Evolutionary conservation across 2,888 invertebrate species (phyloP), one percentile per base, ranked within the genome.

Genomic region (Agapostemon virescens): DNA sequence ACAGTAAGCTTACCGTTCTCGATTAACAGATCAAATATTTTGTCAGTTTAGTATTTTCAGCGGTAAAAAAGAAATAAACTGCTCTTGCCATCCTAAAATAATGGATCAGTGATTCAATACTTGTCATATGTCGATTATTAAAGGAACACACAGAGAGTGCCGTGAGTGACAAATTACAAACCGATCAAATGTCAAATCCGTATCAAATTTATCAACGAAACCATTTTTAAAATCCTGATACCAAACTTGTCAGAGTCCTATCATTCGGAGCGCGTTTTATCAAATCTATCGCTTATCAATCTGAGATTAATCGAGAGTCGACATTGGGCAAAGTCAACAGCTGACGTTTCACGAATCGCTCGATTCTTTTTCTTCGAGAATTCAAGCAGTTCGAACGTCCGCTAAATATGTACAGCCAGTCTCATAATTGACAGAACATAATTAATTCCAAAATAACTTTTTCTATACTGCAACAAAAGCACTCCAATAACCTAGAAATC

Each of bases 241-340:
- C 13, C 26, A 55, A 55, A 15, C 23, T 55, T 33, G 30, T 30
- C 58, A 9, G 9, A 26, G 30, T 58, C 30, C 30, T 58, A 58
- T 58, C 30, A 58, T 58, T 58, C 30, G 20, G 30, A 9, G 17
- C 58, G 17, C 26, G 58, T 58, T 17, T 58, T 30, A 58, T 58
- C 17, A 7, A 7, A 26, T 17, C 30, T 17, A 1, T 17, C 30
- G 30, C 0, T 0, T 58, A 17, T 30, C 30, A 20, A 20, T 20
- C 63, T 1, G 36, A n/a, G 36, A 63, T 63, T 36, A 63, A 11
- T n/a, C 36, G 9, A 36, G 36, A 63, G 17, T 20, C 36, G 63
- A 33, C 33, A 63, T 63, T 33, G 20, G 36, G 13, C 33, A 36
- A 63, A 63, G 33, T 63, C 63, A 63, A 63, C 63, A 36, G 36